Evolutionary conservation across 2,888 invertebrate species (phyloP), one percentile per base, ranked within the genome.

Genomic region (Cyclophora albipunctata): DNA sequence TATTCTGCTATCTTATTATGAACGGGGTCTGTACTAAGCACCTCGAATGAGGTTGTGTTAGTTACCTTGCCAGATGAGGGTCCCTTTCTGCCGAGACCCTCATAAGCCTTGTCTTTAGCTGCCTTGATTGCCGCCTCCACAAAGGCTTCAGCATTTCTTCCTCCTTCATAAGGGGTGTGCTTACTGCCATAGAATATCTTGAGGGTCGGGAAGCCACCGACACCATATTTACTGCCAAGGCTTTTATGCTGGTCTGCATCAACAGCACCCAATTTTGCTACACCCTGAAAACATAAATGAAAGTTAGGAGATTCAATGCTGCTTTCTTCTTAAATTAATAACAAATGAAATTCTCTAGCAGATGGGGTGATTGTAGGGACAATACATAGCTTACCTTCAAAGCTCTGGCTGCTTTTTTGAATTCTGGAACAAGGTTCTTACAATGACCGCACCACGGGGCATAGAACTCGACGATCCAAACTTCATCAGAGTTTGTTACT

Each of bases 401-500:
- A 0, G 97, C 98, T 60, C 91, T 92, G 2, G 99, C 98, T 47
- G 96, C 94, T 87, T 98, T 98, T 56, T 94, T 93, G 84, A 98
- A 99, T 75, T 98, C 98, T 2, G 98, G 95, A 44, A 94, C 96
- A 44, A 99, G 89, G 55, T 91, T 92, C 78, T 98, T 93, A 81
- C 99, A 96, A 73, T 96, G 96, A 6, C 96, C 96, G 79, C 96
- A 98, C 98, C 98, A 99, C 0, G 98, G 98, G 0, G 99, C 98
- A 79, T 91, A 98, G 82, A 97, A 98, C 73, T 99, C 98, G 1
- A 99, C 96, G 52, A 99, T 84, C 98, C 98, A 99, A 34, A 99
- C 87, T 63, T 94, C 92, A 77, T 98, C 95, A 59, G 96, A 92
- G 60, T 95, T 91, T 45, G 93, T 81, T 3, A 99, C 98, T 64